Percentiles rank a stretch among this genome's conserved stretches.
Conservation (phyloP, 2,113 vertebrate species). For the Syngnathus scovelli region DNA sequence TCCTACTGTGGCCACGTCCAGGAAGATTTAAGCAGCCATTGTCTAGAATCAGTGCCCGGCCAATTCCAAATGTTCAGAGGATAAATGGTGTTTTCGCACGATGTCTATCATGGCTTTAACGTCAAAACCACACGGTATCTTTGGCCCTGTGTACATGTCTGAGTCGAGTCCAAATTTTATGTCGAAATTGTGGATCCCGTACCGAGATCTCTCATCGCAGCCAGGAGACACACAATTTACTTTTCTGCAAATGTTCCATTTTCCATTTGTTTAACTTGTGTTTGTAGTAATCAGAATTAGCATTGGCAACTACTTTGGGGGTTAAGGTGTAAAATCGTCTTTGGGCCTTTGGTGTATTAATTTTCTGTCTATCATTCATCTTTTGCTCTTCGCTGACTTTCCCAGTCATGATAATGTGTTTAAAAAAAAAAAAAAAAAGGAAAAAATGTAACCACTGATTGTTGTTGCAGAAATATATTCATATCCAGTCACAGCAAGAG, state of each 20-base stretch:
- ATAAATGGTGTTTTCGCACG: no score
- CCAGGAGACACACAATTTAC: no score
- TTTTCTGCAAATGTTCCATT: no score
- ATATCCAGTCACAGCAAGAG: slow-evolving; percentile 14
- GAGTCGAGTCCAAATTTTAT: no score
- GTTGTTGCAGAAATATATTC: slow-evolving; percentile 29
- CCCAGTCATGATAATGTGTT: slow-evolving; percentile 1
- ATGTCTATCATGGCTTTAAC: no score
- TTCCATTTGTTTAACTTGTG: no score
- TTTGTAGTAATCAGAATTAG: slow-evolving; percentile 20
- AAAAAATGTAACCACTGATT: slow-evolving; percentile 8
- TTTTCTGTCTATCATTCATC: background rate
- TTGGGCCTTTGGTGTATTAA: background rate
- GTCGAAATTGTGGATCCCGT: no score
- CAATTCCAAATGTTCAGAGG: background rate
- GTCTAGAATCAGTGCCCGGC: background rate
- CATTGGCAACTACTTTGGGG: slow-evolving; percentile 14
- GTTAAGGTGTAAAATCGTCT: slow-evolving; percentile 18
- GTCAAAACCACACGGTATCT: no score
- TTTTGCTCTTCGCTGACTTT: slow-evolving; percentile 1
- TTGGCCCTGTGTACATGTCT: no score
- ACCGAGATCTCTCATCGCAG: no score
- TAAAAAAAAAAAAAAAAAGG: background rate
- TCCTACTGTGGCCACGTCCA: no score
- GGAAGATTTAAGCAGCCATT: background rate